phyloP scores from a whole-genome alignment of 2,888 invertebrate genomes.

The Bombylius major region DNA sequence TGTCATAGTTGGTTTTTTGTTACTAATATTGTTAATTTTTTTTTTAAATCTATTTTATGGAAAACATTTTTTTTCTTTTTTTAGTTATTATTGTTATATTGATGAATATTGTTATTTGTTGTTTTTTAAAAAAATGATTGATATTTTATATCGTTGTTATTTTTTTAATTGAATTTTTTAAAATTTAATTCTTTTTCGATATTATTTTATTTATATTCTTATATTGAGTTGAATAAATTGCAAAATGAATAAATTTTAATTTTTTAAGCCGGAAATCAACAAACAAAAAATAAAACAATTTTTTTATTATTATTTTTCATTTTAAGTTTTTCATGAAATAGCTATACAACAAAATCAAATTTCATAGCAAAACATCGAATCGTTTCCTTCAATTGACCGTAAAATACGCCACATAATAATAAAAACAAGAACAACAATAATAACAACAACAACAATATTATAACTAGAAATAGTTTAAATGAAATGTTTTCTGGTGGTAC shows the following conservation, averaged over 20 bases:
- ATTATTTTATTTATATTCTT: background rate
- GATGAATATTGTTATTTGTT: no score
- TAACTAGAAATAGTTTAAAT: no score
- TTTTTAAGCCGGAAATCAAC: constrained; percentile 8
- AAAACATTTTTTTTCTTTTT: no score
- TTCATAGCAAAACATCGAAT: constrained; percentile 15
- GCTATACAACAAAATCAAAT: constrained; percentile 11
- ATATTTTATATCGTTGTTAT: no score
- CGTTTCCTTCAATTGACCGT: constrained; percentile 15
- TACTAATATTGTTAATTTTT: background rate
- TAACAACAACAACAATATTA: background rate
- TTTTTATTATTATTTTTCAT: background rate
- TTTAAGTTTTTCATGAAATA: constrained; percentile 14
- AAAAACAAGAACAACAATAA: background rate
- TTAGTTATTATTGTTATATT: no score
- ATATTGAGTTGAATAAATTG: background rate
- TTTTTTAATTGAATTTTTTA: no score
- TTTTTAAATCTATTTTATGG: no score
- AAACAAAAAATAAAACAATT: constrained; percentile 1
- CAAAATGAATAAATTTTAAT: background rate
- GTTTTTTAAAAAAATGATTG: no score
- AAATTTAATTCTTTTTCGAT: background rate
- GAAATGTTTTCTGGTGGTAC: background rate
- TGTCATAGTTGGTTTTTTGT: background rate
- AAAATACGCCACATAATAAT: constrained; percentile 7